Percentiles rank a stretch among this genome's conserved stretches.
Evolutionary conservation across 2,113 vertebrate species (phyloP).

Genomic region (Triplophysa tibetana): DNA sequence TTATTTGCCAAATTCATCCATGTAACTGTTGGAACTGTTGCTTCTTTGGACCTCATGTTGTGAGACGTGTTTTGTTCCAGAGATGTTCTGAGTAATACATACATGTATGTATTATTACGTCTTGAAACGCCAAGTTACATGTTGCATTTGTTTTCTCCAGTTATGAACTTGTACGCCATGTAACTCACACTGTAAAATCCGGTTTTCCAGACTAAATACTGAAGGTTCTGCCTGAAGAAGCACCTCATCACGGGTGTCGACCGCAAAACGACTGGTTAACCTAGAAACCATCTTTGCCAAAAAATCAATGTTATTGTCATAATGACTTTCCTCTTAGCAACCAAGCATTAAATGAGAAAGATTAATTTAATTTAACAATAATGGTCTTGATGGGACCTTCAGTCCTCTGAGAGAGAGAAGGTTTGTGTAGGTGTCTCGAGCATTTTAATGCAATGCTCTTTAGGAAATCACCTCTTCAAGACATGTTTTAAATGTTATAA

Average conservation of each 20-base stretch:
- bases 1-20: too few species aligned
- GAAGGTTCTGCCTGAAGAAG: not conserved
- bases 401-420: slow-evolving; percentile 58
- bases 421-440: not conserved
- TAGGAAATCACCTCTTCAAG: not conserved
- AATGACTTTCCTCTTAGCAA: slow-evolving; percentile 72
- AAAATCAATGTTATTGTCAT: slow-evolving; percentile 66
- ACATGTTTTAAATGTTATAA: not conserved
- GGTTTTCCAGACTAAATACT: not conserved
- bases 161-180: not conserved
- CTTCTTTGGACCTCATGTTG: too few species aligned
- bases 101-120: not conserved
- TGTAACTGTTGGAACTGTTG: too few species aligned
- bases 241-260: not conserved
- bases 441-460: not conserved
- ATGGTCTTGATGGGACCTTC: slow-evolving; percentile 70
- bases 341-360: slow-evolving; percentile 74
- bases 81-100: not conserved
- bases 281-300: slow-evolving; percentile 58
- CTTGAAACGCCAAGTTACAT: not conserved
- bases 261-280: slow-evolving; percentile 9
- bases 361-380: slow-evolving; percentile 74
- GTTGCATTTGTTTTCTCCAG: not conserved
- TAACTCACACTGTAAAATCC: not conserved
- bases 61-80: too few species aligned